Conservation (phyloP, 2,888 invertebrate genomes). For the Yponomeuta sedellus region DNA sequence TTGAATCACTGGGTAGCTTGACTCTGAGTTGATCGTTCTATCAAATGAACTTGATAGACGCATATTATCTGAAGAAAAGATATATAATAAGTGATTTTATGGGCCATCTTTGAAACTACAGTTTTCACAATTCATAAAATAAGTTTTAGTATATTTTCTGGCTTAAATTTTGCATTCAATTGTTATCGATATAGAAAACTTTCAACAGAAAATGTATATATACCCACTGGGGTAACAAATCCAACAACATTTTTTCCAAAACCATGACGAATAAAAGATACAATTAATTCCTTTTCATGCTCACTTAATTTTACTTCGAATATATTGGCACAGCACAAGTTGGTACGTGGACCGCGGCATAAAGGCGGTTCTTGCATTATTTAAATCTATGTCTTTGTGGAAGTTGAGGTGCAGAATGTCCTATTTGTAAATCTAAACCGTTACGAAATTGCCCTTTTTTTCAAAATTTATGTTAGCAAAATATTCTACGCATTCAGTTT, state of each 20-base stretch:
- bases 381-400: constrained; percentile 3
- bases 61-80: too few species aligned
- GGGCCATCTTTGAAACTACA: too few species aligned
- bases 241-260: neutral
- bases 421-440: too few species aligned
- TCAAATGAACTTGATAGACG: too few species aligned
- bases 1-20: too few species aligned
- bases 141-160: neutral
- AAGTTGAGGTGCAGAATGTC: too few species aligned
- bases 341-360: constrained; percentile 48
- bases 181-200: neutral
- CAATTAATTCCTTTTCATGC: constrained; percentile 10
- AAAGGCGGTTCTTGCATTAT: neutral
- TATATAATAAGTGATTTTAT: too few species aligned
- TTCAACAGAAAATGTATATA: neutral
- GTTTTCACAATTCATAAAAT: too few species aligned
- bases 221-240: neutral
- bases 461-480: neutral
- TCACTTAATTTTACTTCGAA: constrained; percentile 12
- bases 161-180: neutral
- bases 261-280: constrained; percentile 1
- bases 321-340: constrained; percentile 66
- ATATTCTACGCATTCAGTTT: neutral
- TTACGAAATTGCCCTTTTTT: neutral
- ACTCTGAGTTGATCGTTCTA: too few species aligned